Percentiles rank a stretch among this genome's conserved stretches.
phyloP scores from a whole-genome alignment of 1,140 invertebrate genomes.

The Papilio helenus region DNA sequence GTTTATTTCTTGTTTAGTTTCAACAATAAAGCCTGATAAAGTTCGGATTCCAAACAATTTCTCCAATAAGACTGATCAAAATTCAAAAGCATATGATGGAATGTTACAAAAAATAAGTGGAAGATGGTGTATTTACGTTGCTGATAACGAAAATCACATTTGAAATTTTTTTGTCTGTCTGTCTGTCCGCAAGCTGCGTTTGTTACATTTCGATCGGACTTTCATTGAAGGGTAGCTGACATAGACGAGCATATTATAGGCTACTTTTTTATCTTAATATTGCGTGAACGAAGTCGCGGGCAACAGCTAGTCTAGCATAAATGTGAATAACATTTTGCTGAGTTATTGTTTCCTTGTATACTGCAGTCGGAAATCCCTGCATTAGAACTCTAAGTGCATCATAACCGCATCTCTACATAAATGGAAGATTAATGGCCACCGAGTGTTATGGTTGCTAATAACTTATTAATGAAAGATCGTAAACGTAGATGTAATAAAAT shows the following conservation, averaged over 20 bases:
- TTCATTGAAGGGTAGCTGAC: too few relatives aligned
- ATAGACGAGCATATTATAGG: too few relatives aligned
- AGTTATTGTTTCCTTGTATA: background rate
- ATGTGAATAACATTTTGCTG: background rate
- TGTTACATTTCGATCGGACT: too few relatives aligned
- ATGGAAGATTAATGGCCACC: background rate
- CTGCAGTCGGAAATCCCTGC: background rate
- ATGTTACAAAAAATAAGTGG: too few relatives aligned
- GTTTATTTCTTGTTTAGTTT: background rate
- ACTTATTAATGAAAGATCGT: background rate
- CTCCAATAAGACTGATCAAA: background rate
- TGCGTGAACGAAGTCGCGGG: too few relatives aligned
- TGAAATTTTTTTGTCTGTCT: too few relatives aligned
- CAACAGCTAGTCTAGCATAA: too few relatives aligned
- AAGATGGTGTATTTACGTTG: too few relatives aligned
- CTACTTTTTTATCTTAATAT: too few relatives aligned
- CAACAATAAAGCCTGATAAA: background rate
- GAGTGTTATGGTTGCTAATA: background rate
- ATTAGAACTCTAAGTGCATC: background rate
- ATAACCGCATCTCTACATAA: constrained; percentile 4
- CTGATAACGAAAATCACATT: too few relatives aligned
- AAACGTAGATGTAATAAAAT: background rate
- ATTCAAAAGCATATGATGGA: too few relatives aligned
- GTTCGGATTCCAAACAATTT: background rate
- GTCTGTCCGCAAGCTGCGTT: too few relatives aligned